A percentile compares a stretch with the other conserved stretches of the same genome.
phyloP scores from a whole-genome alignment of 2,797 vertebrate genomes.

The Siniperca scherzeri region DNA sequence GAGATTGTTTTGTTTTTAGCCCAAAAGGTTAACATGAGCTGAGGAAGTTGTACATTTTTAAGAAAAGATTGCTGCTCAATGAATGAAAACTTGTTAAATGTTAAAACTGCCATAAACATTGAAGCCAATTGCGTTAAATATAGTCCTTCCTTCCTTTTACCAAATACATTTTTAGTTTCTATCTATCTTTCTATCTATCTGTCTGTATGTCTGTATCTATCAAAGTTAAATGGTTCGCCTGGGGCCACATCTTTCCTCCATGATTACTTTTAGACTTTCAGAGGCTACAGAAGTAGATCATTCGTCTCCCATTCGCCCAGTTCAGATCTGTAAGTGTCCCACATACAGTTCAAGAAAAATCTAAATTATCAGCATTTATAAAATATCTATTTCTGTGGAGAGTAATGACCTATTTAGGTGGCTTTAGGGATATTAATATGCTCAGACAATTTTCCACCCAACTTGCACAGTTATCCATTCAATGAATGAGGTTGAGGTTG shows the following conservation, averaged over 20 bases:
- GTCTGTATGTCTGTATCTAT: neutral
- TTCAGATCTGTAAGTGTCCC: slow-evolving; percentile 25
- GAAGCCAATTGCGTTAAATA: neutral
- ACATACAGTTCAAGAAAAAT: slow-evolving; percentile 26
- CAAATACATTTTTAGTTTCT: neutral
- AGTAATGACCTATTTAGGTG: slow-evolving; percentile 15
- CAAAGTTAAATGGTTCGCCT: neutral
- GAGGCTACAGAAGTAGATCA: slow-evolving; percentile 31
- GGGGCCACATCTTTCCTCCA: slow-evolving; percentile 8
- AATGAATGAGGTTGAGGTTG: neutral
- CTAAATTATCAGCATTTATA: slow-evolving; percentile 15
- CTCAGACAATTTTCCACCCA: neutral
- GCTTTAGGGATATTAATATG: slow-evolving; percentile 4
- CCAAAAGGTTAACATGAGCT: neutral
- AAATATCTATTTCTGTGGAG: slow-evolving; percentile 9
- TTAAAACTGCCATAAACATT: neutral
- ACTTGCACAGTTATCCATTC: neutral
- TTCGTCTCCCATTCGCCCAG: neutral
- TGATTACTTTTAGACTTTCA: slow-evolving; percentile 21
- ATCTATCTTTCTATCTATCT: neutral
- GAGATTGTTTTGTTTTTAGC: neutral
- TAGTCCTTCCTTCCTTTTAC: neutral
- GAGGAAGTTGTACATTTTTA: neutral
- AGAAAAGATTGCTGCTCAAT: neutral
- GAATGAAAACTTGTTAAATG: neutral